phyloP scores from a whole-genome alignment of 2,888 invertebrate species.

The Agrochola macilenta region DNA sequence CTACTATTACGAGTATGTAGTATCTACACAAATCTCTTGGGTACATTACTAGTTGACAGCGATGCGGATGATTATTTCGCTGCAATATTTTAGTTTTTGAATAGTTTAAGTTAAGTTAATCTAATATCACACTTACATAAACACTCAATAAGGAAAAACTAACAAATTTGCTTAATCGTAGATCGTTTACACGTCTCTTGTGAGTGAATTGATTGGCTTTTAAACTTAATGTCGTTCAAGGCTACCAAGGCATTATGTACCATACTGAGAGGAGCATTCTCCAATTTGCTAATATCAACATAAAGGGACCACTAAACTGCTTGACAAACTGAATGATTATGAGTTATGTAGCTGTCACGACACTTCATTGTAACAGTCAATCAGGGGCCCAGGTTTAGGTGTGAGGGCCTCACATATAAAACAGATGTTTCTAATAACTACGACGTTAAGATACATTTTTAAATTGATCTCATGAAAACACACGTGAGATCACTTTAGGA shows the following conservation, averaged over 20 bases:
- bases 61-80: too few relatives aligned
- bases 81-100: too few relatives aligned
- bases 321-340: conserved; percentile 39
- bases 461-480: conserved; percentile 25
- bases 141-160: conserved; percentile 5
- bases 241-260: conserved; percentile 24
- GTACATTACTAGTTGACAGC: too few relatives aligned
- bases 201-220: neutral
- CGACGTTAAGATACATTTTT: conserved; percentile 4
- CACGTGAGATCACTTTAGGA: conserved; percentile 16
- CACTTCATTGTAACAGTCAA: conserved; percentile 10
- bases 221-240: conserved; percentile 22
- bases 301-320: conserved; percentile 30
- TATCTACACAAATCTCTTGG: too few relatives aligned
- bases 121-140: too few relatives aligned
- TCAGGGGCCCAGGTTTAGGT: neutral
- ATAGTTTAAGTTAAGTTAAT: too few relatives aligned
- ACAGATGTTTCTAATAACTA: neutral
- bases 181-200: conserved; percentile 21
- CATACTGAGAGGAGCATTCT: conserved; percentile 1
- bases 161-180: conserved; percentile 30
- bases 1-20: too few relatives aligned
- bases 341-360: conserved; percentile 45
- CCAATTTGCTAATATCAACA: conserved; percentile 31
- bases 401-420: neutral